Evolutionary conservation across 2,888 invertebrate genomes (phyloP).

Genomic region (Parthenolecanium corni): DNA sequence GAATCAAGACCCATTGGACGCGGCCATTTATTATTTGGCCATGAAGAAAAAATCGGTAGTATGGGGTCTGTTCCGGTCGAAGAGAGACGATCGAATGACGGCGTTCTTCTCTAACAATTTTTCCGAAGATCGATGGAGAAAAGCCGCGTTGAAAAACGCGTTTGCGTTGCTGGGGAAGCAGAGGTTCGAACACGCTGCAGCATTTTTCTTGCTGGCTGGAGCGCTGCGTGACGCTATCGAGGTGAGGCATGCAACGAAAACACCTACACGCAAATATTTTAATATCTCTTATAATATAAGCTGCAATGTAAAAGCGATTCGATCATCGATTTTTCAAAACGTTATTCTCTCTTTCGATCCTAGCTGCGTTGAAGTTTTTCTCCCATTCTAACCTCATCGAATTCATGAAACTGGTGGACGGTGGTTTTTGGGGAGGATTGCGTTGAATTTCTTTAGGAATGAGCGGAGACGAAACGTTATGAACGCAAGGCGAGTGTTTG

Average conservation of each 20-base stretch:
- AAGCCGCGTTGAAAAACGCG: conserved; percentile 95
- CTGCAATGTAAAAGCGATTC: too few species aligned
- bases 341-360: conserved; percentile 9
- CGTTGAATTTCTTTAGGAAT: too few species aligned
- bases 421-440: too few species aligned
- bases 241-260: conserved; percentile 42
- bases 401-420: too few species aligned
- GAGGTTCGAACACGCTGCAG: conserved; percentile 93
- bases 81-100: conserved; percentile 83
- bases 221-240: conserved; percentile 91
- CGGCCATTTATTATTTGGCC: conserved; percentile 91
- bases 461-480: too few species aligned
- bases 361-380: conserved; percentile 4
- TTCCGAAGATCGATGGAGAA: conserved; percentile 83
- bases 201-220: conserved; percentile 92
- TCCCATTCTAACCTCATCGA: not conserved
- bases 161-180: conserved; percentile 92
- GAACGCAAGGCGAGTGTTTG: too few species aligned
- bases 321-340: conserved; percentile 2
- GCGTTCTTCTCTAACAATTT: conserved; percentile 93
- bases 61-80: conserved; percentile 87
- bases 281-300: too few species aligned
- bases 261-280: too few species aligned
- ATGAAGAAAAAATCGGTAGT: conserved; percentile 95
- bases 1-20: conserved; percentile 92